Evolutionary conservation across 2,113 vertebrate genomes (phyloP), one percentile per base, ranked within the genome.

Genomic region (Lontra canadensis): DNA sequence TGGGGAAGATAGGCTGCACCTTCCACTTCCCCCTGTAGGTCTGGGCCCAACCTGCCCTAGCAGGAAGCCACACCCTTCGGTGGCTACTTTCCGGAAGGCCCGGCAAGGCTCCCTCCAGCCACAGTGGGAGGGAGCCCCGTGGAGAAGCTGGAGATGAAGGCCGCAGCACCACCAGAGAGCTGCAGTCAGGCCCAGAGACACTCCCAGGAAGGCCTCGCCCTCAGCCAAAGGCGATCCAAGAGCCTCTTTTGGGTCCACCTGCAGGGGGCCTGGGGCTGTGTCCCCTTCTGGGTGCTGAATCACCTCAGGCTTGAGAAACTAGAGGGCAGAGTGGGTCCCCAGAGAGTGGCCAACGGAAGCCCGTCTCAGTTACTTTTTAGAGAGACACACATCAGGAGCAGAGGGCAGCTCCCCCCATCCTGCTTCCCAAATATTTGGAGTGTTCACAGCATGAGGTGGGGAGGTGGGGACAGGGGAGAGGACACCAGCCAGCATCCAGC

Each of bases 41-140:
- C 23, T 6, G 20, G 18, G 92, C 57, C 87, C 83, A 83, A 90
- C 94, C 86, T 95, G 92, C 76, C 55, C 59, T 39, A 17, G 18
- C 95, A 86, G 95, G 97, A 98, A 97, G 79, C 83, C 95, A 90
- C 94, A 96, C 94, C 91, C 92, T 88, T 90, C 25, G 1, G 52
- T 39, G 61, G 90, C 67, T 29, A 81, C 92, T 86, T 93, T 93
- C 94, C 76, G 8, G 73, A 92, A 92, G 73, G 95, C 18, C 36
- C 21, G 7, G 29, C 25, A 8, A 31, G 73, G 36, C 42, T 76
- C 47, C 59, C 76, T 63, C 65, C 44, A 67, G 83, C 47, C 69
- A 8, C 88, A 71, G 82, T 17, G 2, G 52, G 31, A 83, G 44
- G 59, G 47, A 4, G 67, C 47, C 61, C 29, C 2, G 86, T 29